Evolutionary conservation across 2,888 invertebrate genomes (phyloP), one percentile per base, ranked within the genome.

Genomic region (Geophilus truncorum): DNA sequence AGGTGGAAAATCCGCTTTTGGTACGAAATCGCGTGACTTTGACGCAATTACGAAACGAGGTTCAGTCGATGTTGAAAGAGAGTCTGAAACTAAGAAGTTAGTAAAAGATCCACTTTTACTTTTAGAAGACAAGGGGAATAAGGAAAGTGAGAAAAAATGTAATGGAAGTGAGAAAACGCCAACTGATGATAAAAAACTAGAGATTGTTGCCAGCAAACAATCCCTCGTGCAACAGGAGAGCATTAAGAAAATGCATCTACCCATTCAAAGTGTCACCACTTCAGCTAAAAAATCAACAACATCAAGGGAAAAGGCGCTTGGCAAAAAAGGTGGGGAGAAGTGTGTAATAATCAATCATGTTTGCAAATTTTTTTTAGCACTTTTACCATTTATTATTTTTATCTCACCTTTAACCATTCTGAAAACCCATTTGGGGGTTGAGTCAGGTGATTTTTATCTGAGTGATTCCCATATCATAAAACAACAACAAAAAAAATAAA

Each of bases 161-260:
- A 6, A 62, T 25, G 62, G 1, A 62, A 62, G 25, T 25, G 62
- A 10, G 9, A 25, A 62, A 62, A 62, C 62, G 1, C 25, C 62
- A 25, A 1, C 23, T 3, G 62, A 23, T 25, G 62, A 62, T 62
- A 2, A 62, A 62, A 23, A 23, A 25, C 25, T 62, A 5, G 25
- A 62, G 62, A 62, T 62, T 25, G 23, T 62, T 28, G 62, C 62
- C 62, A 62, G 25, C 25, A 62, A 62, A 25, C 62, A 23, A 62
- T 62, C 62, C 62, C 62, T 62, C 6, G 25, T 62, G 62, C 62
- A 62, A 62, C 62, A 62, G 62, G 62, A 62, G 25, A 25, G 62
- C 62, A 15, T 62, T 62, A 62, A 62, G 62, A 62, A 62, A 62
- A 62, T 62, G 62, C 62, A 62, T 25, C 62, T 62, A 6, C 62